Percentiles rank a stretch among this genome's conserved stretches.
Evolutionary conservation across 2,113 vertebrate species (phyloP).

Genomic region (Hemicordylus capensis): DNA sequence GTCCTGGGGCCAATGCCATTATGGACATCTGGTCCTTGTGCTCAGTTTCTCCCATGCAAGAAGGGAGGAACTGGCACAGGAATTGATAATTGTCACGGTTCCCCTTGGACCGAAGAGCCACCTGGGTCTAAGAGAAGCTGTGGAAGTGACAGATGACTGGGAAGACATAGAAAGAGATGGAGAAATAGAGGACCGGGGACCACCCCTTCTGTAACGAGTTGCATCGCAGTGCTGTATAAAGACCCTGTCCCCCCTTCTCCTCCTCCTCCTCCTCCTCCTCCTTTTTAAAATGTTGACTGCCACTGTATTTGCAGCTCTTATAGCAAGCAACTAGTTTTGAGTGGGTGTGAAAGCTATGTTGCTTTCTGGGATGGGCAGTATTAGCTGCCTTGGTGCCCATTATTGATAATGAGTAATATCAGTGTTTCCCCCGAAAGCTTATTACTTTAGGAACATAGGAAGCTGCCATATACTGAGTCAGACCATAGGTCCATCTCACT

Average conservation of each 20-base stretch:
- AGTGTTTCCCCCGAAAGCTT: not conserved
- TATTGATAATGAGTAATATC: not conserved
- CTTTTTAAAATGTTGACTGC: not conserved
- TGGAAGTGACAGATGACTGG: not conserved
- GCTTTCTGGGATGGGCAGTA: not conserved
- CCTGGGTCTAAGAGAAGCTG: too few species aligned
- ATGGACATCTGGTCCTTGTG: too few species aligned
- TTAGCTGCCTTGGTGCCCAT: not conserved
- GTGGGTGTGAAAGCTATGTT: not conserved
- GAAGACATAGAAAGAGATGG: too few species aligned
- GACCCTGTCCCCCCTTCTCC: not conserved
- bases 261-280: too few species aligned
- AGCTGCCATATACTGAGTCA: too few species aligned
- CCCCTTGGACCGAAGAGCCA: not conserved
- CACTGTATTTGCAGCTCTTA: not conserved
- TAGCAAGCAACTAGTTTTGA: not conserved
- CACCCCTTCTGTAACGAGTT: not conserved
- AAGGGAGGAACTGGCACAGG: not conserved
- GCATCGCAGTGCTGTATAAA: not conserved
- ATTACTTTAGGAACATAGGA: too few species aligned
- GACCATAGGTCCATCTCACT: too few species aligned
- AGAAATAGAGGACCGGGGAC: not conserved
- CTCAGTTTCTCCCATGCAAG: not conserved
- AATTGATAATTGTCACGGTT: not conserved
- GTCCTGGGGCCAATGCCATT: too few species aligned